Evolutionary conservation across 2,797 vertebrate genomes (phyloP).

Genomic region (Protosalanx chinensis): DNA sequence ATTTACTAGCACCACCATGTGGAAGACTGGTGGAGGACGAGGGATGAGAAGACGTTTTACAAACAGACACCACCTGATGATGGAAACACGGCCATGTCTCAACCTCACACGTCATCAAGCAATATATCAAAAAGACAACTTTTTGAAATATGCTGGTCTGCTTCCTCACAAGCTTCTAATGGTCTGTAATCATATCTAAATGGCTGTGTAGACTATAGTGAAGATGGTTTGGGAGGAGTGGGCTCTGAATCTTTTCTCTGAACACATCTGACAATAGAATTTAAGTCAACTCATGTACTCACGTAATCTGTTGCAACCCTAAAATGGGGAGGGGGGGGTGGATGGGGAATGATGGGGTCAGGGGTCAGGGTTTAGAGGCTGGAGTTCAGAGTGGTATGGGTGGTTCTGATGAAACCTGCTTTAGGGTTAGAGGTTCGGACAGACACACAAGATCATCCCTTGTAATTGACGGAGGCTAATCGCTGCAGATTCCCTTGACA

Average conservation of each 20-base stretch:
- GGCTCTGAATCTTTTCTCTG: no score
- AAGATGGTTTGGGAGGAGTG: no score
- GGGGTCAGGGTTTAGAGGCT: constrained; percentile 70
- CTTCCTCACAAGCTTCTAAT: no score
- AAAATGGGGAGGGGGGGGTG: background rate
- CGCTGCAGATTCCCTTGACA: constrained; percentile 70
- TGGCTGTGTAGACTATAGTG: no score
- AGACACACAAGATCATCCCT: constrained; percentile 68
- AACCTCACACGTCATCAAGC: no score
- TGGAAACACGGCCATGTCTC: no score
- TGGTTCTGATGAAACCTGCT: constrained; percentile 66
- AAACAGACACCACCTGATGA: background rate
- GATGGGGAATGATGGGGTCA: constrained; percentile 55
- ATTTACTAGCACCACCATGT: background rate
- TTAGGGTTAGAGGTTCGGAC: constrained; percentile 69
- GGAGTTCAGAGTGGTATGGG: constrained; percentile 71
- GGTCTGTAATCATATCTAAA: no score
- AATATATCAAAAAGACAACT: no score
- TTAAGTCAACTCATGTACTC: constrained; percentile 5
- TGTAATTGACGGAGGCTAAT: constrained; percentile 74
- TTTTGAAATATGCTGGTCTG: no score
- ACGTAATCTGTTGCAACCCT: constrained; percentile 30
- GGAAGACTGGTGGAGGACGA: background rate
- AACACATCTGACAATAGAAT: background rate
- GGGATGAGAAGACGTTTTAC: no score